Conservation (phyloP, 35 echinoderm and acorn worm species). For the Apostichopus californicus region DNA sequence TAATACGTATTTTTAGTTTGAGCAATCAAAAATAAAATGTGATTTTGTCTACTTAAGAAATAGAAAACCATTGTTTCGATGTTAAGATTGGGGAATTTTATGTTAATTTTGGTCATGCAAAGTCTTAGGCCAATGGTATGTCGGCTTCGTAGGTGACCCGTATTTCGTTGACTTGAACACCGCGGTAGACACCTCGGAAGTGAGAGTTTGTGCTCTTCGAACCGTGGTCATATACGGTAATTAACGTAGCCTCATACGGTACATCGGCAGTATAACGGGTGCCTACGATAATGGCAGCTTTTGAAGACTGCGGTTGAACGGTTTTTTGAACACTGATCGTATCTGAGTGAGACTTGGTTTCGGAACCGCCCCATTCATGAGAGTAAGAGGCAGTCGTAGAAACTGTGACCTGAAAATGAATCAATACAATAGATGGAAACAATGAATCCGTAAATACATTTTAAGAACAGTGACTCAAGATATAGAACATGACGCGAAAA, state of each 20-base stretch:
- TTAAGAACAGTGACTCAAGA: no score
- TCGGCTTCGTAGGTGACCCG: conserved; percentile 6
- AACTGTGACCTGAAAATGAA: background rate
- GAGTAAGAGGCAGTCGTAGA: conserved; percentile 2
- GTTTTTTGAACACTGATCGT: background rate
- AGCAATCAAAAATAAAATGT: no score
- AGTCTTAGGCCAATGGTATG: background rate
- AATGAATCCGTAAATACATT: no score
- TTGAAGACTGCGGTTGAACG: background rate
- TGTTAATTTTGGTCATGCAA: no score
- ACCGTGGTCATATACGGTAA: background rate
- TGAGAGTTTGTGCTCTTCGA: background rate
- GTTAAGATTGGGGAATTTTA: no score
- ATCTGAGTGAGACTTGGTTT: background rate
- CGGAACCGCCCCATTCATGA: conserved; percentile 15
- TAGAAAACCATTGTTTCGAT: no score
- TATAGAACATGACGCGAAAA: no score
- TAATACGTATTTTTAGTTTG: no score
- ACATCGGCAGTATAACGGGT: conserved; percentile 17
- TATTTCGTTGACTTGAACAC: conserved; percentile 17
- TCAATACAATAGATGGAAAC: no score
- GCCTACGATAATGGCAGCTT: background rate
- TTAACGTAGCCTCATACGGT: background rate
- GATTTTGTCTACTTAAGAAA: no score
- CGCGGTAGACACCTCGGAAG: background rate